phyloP scores from a whole-genome alignment of 2,888 invertebrate species.

The Lissonota sp. region DNA sequence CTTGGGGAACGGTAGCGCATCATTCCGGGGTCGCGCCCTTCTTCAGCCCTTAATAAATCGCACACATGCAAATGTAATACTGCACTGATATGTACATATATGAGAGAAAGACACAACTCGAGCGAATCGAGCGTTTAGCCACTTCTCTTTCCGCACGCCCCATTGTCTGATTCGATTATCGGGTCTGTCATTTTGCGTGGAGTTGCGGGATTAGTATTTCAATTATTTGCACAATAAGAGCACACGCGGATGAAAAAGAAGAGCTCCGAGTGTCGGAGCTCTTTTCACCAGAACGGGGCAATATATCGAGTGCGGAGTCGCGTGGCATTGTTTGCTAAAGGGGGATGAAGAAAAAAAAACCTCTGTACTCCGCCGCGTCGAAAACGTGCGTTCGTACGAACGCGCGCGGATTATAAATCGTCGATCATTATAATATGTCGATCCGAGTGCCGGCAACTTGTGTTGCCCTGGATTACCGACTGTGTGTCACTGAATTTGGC shows the following conservation, averaged over 20 bases:
- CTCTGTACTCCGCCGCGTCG: too few species aligned
- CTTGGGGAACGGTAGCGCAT: conserved; percentile 71
- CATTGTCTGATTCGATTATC: conserved; percentile 77
- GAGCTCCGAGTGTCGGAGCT: not conserved
- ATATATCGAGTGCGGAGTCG: conserved; percentile 80
- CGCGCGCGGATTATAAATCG: not conserved
- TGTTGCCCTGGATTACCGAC: conserved; percentile 76
- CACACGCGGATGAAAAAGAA: too few species aligned
- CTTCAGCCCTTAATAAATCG: conserved; percentile 60
- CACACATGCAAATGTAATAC: conserved; percentile 64
- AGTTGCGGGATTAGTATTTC: conserved; percentile 81
- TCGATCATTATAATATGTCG: conserved; percentile 68
- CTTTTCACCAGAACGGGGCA: conserved; percentile 66
- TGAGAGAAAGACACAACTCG: too few species aligned
- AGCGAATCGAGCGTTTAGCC: conserved; percentile 54
- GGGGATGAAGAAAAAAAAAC: conserved; percentile 51
- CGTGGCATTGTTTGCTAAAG: conserved; percentile 80
- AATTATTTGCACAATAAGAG: conserved; percentile 82
- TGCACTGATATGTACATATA: not conserved
- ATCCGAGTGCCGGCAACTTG: conserved; percentile 74
- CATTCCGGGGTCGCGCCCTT: conserved; percentile 78
- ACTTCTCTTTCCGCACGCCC: conserved; percentile 66
- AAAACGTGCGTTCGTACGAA: conserved; percentile 28
- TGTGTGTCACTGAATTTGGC: too few species aligned
- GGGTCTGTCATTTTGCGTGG: conserved; percentile 74